A percentile compares a stretch with the other conserved stretches of the same genome.
Conservation (phyloP, 2,888 invertebrate genomes). For the Hartigia nigra region DNA sequence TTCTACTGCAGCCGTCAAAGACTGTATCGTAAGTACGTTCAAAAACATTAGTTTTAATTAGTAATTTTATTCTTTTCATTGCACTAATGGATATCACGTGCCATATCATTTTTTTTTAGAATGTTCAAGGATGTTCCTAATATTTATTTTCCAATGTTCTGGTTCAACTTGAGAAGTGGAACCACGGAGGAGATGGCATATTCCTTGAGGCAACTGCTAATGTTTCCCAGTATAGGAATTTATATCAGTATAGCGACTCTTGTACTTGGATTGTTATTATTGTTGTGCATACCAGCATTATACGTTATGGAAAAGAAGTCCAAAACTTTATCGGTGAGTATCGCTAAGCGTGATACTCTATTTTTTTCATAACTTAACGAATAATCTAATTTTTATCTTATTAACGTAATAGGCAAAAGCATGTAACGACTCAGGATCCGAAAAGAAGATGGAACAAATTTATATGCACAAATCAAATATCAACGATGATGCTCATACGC, state of each 20-base stretch:
- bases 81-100: background rate
- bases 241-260: constrained; percentile 67
- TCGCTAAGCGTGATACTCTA: background rate
- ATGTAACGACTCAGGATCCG: background rate
- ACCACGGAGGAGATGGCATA: constrained; percentile 71
- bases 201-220: constrained; percentile 68
- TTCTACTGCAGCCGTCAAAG: constrained; percentile 75
- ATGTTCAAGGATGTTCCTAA: constrained; percentile 75
- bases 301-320: constrained; percentile 36
- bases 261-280: constrained; percentile 59
- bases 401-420: background rate
- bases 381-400: background rate
- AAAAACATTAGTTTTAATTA: background rate
- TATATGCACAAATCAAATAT: constrained; percentile 50
- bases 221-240: constrained; percentile 69
- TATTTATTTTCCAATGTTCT: constrained; percentile 80
- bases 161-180: constrained; percentile 79
- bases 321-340: background rate
- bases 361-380: constrained; percentile 41
- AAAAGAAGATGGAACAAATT: constrained; percentile 53
- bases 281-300: constrained; percentile 39
- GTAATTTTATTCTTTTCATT: background rate
- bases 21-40: constrained; percentile 73
- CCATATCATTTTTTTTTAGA: constrained; percentile 64
- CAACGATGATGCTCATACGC: constrained; percentile 49